Conservation (phyloP, 30 jellyfish, hydroid and myxozoan species). For the Aurelia sp. region DNA sequence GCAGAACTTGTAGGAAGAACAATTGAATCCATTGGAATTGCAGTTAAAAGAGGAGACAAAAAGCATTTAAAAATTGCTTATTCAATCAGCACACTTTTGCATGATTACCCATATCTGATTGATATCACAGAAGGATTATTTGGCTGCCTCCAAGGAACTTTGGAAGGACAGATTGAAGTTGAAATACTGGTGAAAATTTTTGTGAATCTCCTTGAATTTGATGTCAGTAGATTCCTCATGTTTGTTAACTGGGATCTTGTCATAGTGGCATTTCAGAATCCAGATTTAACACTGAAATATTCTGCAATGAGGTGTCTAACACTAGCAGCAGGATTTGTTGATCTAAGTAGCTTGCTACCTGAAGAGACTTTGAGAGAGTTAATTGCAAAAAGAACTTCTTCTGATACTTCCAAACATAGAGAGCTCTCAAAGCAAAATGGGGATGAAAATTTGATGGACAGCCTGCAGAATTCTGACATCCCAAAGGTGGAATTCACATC, state of each 20-base stretch:
- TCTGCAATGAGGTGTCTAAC: constrained; percentile 20
- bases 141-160: background rate
- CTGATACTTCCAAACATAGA: background rate
- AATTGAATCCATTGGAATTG: background rate
- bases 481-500: background rate
- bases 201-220: background rate
- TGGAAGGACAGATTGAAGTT: background rate
- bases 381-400: background rate
- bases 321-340: constrained; percentile 7
- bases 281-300: background rate
- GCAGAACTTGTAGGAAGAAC: constrained; percentile 51
- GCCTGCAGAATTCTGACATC: background rate
- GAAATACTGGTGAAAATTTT: background rate
- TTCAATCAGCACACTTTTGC: constrained; percentile 38
- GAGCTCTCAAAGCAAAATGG: background rate
- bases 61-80: background rate
- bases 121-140: background rate
- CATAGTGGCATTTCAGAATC: background rate
- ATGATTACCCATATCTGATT: constrained; percentile 16
- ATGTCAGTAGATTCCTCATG: constrained; percentile 1
- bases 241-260: constrained; percentile 12
- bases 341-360: constrained; percentile 12
- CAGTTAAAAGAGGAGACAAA: background rate
- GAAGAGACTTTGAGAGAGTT: background rate
- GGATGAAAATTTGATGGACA: background rate